Percentiles rank a stretch among this genome's conserved stretches.
Conservation (phyloP, 1,140 invertebrate genomes). For the Cyrtorhinus lividipennis region DNA sequence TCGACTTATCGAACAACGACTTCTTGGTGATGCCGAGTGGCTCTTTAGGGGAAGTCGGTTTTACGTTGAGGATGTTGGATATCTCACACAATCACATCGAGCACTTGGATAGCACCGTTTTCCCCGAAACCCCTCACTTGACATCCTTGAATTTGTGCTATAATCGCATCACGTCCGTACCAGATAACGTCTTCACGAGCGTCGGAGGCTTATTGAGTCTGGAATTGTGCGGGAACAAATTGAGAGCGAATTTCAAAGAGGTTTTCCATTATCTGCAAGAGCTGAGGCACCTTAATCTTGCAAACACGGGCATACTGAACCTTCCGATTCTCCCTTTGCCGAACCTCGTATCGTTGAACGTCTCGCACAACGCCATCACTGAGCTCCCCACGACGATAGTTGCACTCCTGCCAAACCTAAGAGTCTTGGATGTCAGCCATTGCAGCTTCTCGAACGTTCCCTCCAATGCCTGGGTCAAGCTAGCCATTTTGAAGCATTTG, state of each 20-base stretch:
- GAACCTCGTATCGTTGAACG: slow-evolving; percentile 54
- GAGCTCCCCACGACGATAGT: slow-evolving; percentile 43
- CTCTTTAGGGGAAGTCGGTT: slow-evolving; percentile 54
- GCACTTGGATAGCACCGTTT: slow-evolving; percentile 74
- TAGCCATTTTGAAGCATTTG: slow-evolving; percentile 41
- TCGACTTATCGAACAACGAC: slow-evolving; percentile 64
- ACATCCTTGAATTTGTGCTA: slow-evolving; percentile 57
- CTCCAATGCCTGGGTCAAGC: slow-evolving; percentile 40
- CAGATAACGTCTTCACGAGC: slow-evolving; percentile 77
- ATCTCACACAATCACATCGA: slow-evolving; percentile 68
- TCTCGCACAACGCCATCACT: slow-evolving; percentile 56
- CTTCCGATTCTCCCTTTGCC: slow-evolving; percentile 55
- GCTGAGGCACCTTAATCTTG: slow-evolving; percentile 55
- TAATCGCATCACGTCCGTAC: slow-evolving; percentile 69
- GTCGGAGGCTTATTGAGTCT: slow-evolving; percentile 58
- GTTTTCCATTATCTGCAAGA: slow-evolving; percentile 73
- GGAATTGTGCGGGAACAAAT: slow-evolving; percentile 63
- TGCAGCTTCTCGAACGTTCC: slow-evolving; percentile 50
- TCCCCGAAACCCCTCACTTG: slow-evolving; percentile 62
- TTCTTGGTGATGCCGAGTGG: slow-evolving; percentile 55
- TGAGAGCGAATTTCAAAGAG: slow-evolving; percentile 76
- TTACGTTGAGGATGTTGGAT: slow-evolving; percentile 56
- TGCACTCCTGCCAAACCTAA: slow-evolving; percentile 41
- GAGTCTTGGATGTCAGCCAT: slow-evolving; percentile 46
- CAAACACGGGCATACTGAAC: slow-evolving; percentile 53